Evolutionary conservation across 2,888 invertebrate species (phyloP).

Genomic region (Drosophila mayaguana): DNA sequence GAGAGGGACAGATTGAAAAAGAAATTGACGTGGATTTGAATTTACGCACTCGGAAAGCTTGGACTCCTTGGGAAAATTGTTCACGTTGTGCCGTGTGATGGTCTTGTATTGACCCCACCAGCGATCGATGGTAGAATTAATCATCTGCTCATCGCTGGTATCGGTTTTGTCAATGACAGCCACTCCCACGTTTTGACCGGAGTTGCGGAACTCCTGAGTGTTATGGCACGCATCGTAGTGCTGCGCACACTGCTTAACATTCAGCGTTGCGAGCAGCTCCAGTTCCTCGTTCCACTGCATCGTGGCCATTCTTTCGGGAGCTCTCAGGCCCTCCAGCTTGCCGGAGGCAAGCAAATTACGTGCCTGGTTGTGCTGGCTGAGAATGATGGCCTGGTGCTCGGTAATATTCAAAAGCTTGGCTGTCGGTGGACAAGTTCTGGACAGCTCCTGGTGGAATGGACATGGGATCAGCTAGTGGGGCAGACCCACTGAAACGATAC

Average conservation of each 20-base stretch:
- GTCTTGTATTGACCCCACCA: constrained; percentile 66
- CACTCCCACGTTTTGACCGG: constrained; percentile 64
- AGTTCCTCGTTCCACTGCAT: constrained; percentile 60
- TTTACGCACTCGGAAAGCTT: constrained; percentile 52
- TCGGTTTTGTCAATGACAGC: constrained; percentile 17
- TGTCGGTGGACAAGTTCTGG: constrained; percentile 30
- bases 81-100: constrained; percentile 34
- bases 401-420: constrained; percentile 48
- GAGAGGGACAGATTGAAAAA: neutral
- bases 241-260: constrained; percentile 55
- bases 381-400: constrained; percentile 41
- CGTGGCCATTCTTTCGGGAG: constrained; percentile 64
- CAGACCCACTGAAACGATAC: constrained; percentile 16
- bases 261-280: constrained; percentile 54
- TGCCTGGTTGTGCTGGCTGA: constrained; percentile 51
- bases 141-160: constrained; percentile 27
- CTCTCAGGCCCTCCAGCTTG: constrained; percentile 34
- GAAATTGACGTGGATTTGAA: neutral
- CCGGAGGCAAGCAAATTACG: constrained; percentile 60
- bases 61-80: constrained; percentile 51
- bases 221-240: constrained; percentile 61
- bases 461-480: constrained; percentile 7
- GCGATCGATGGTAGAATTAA: constrained; percentile 45
- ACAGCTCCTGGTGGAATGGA: constrained; percentile 27
- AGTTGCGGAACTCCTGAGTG: constrained; percentile 49